Percentiles rank a stretch among this genome's conserved stretches.
These are phyloP conservation scores for Eilema caniola DNA, from an alignment of 2,888 invertebrate genomes.

Conservation along the genomic window DNA sequence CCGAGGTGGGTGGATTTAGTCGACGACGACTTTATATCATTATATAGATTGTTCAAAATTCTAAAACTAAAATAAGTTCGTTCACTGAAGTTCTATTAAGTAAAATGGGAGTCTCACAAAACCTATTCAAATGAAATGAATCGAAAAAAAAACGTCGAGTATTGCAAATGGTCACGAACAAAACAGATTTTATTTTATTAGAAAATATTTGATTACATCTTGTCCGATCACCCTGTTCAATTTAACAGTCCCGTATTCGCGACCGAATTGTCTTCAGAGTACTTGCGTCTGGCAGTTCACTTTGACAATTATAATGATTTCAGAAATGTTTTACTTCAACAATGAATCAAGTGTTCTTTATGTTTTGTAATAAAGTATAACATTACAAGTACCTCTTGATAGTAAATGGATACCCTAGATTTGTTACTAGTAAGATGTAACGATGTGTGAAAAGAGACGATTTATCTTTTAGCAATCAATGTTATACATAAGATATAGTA, in stretches of 20 bases:
- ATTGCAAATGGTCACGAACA: not conserved
- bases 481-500: no score
- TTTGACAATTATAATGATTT: not conserved
- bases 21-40: no score
- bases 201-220: constrained; percentile 15
- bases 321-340: no score
- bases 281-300: not conserved
- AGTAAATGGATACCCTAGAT: no score
- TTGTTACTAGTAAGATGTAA: no score
- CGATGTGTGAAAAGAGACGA: no score
- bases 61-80: not conserved
- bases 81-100: not conserved
- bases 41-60: no score
- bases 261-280: not conserved
- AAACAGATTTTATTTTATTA: constrained; percentile 5
- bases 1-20: no score
- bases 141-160: not conserved
- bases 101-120: not conserved
- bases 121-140: not conserved
- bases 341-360: not conserved
- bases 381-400: not conserved
- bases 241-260: not conserved
- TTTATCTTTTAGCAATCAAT: no score
- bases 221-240: constrained; percentile 12
- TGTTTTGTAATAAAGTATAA: not conserved